Evolutionary conservation across 1,140 invertebrate genomes (phyloP), one percentile per base, ranked within the genome.

Genomic region (Cherax destructor): DNA sequence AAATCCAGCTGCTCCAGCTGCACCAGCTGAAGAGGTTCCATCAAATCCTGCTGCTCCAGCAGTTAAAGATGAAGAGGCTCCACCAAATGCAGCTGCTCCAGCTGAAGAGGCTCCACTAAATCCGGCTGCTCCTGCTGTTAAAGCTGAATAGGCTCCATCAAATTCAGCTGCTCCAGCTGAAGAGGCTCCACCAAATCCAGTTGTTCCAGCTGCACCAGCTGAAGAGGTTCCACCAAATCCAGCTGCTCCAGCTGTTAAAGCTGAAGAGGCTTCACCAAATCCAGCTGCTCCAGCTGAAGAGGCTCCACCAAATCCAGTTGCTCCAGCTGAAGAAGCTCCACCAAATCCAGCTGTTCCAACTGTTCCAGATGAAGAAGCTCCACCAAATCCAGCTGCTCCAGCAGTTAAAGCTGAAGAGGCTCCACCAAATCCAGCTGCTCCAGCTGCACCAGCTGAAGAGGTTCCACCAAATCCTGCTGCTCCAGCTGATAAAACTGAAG

Each of bases 31-130:
- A n/a, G n/a, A n/a, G n/a, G n/a, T n/a, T n/a, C n/a, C n/a, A n/a
- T n/a, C n/a, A n/a, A n/a, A n/a, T 69, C 83, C 83, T 59, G 3
- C 83, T 86, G 10, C 7, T 49, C 30, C 84, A 76, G 24, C 52
- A 56, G 0, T 11, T n/a, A n/a, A n/a, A n/a, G n/a, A n/a, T 56
- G n/a, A n/a, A n/a, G n/a, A n/a, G 11, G 52, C 52, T 56, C 11
- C 52, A 3, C 52, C 52, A 56, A 0, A 0, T 56, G 5, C 52
- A 9, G 0, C 52, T 56, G 6, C 18, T 50, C 6, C 74, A n/a
- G n/a, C 77, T 47, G 41, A 41, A 11, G 77, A n/a, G n/a, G n/a
- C n/a, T n/a, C n/a, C n/a, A n/a, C 76, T 41, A 41, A 18, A 4
- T 4, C 74, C 16, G 3, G 74, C 3, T 72, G 69, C 61, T 84